Conservation (phyloP, 1,140 invertebrate genomes). For the Goniozus legneri region DNA sequence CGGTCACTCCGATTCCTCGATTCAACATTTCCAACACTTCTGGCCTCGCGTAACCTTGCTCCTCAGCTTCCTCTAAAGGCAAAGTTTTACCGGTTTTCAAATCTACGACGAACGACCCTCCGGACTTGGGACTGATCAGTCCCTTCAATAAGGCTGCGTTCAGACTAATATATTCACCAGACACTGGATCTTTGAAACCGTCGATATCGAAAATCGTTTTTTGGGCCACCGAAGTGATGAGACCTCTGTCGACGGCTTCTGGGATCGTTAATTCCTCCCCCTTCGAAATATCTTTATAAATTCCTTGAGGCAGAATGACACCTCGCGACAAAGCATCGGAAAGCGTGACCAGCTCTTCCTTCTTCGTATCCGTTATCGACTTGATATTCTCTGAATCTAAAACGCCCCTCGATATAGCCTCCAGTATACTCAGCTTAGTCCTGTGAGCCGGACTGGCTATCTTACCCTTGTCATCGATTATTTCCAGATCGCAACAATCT, state of each 20-base stretch:
- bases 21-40: constrained; percentile 84
- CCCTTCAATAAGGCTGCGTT: constrained; percentile 80
- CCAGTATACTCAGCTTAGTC: constrained; percentile 71
- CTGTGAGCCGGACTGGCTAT: constrained; percentile 78
- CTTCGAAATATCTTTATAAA: constrained; percentile 69
- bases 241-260: constrained; percentile 80
- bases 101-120: constrained; percentile 70
- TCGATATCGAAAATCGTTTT: constrained; percentile 90
- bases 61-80: constrained; percentile 66
- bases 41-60: constrained; percentile 64
- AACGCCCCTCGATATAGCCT: constrained; percentile 81
- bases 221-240: constrained; percentile 83
- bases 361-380: constrained; percentile 77
- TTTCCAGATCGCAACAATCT: constrained; percentile 76
- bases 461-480: constrained; percentile 74
- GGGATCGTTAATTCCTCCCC: constrained; percentile 69
- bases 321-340: constrained; percentile 77
- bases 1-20: constrained; percentile 74
- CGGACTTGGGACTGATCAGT: constrained; percentile 69
- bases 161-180: constrained; percentile 80
- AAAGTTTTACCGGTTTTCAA: constrained; percentile 71
- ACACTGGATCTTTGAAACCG: constrained; percentile 81
- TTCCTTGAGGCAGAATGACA: constrained; percentile 71
- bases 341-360: constrained; percentile 76
- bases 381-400: constrained; percentile 78